phyloP scores from a whole-genome alignment of 1,140 invertebrate genomes.

The Saccostrea echinata region DNA sequence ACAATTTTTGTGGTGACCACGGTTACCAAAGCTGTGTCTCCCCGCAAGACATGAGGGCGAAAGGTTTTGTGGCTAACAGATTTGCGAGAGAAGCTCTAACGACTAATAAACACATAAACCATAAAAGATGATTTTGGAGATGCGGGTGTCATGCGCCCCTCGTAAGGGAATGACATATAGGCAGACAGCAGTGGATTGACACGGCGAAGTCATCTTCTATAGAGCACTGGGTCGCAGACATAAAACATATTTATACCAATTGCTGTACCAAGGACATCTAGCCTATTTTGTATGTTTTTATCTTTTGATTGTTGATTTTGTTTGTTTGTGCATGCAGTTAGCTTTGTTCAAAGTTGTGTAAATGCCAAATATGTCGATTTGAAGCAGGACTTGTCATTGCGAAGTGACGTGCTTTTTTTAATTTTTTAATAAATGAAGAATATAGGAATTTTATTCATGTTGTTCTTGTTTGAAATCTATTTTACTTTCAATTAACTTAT shows the following conservation, averaged over 20 bases:
- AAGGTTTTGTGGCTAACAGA: conserved; percentile 23
- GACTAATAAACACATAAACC: conserved; percentile 31
- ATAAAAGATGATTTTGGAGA: conserved; percentile 27
- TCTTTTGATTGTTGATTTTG: not conserved
- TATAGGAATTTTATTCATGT: too few species aligned
- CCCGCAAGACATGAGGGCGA: not conserved
- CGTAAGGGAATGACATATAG: conserved; percentile 1
- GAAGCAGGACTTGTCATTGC: not conserved
- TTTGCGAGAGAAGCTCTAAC: conserved; percentile 26
- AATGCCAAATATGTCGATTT: not conserved
- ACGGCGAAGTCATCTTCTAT: not conserved
- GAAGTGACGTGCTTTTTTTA: not conserved
- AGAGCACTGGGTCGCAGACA: not conserved
- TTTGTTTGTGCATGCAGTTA: not conserved
- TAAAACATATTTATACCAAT: conserved; percentile 9
- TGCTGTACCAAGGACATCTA: not conserved
- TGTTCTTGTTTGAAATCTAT: too few species aligned
- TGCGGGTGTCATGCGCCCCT: not conserved
- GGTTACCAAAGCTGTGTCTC: not conserved
- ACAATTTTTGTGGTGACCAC: conserved; percentile 4
- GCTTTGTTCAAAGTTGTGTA: not conserved
- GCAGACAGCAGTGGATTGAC: not conserved
- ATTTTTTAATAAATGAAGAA: not conserved
- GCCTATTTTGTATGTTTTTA: not conserved
- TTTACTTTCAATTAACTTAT: too few species aligned